Conservation (phyloP, 1,140 invertebrate genomes). For the Drosophila malerkotliana region DNA sequence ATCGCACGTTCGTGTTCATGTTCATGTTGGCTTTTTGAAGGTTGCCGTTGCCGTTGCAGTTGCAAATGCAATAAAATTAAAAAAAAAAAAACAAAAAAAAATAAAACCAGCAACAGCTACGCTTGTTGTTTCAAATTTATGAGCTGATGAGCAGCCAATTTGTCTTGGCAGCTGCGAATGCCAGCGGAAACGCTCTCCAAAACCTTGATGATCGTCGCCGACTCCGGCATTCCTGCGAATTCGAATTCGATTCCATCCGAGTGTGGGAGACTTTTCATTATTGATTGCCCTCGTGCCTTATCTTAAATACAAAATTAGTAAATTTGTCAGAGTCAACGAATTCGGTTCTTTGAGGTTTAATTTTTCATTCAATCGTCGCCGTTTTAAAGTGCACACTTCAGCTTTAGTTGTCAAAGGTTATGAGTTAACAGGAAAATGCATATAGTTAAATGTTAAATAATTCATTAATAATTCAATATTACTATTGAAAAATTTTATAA, state of each 20-base stretch:
- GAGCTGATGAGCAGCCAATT: constrained; percentile 69
- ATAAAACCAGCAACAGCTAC: constrained; percentile 37
- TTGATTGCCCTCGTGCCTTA: constrained; percentile 40
- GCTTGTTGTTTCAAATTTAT: constrained; percentile 51
- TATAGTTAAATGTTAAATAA: no score
- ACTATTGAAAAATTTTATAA: neutral
- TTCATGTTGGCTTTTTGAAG: constrained; percentile 65
- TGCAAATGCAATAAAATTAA: constrained; percentile 51
- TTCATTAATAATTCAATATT: no score
- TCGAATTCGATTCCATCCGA: constrained; percentile 15
- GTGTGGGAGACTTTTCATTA: constrained; percentile 32
- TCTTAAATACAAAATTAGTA: constrained; percentile 45
- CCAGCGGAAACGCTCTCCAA: constrained; percentile 61
- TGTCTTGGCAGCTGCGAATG: constrained; percentile 57
- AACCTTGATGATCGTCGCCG: constrained; percentile 36
- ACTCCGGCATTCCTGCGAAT: constrained; percentile 12
- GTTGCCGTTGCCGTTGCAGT: constrained; percentile 42
- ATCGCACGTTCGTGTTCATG: constrained; percentile 68
- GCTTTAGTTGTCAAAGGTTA: constrained; percentile 1
- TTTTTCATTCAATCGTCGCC: constrained; percentile 29
- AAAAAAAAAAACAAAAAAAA: constrained; percentile 15
- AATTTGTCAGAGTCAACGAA: constrained; percentile 43
- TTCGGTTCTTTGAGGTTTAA: constrained; percentile 8
- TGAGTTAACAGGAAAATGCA: neutral
- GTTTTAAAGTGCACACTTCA: neutral